These are phyloP conservation scores for Neogobius melanostomus DNA, from an alignment of 2,113 vertebrate species.

Conservation along the genomic window DNA sequence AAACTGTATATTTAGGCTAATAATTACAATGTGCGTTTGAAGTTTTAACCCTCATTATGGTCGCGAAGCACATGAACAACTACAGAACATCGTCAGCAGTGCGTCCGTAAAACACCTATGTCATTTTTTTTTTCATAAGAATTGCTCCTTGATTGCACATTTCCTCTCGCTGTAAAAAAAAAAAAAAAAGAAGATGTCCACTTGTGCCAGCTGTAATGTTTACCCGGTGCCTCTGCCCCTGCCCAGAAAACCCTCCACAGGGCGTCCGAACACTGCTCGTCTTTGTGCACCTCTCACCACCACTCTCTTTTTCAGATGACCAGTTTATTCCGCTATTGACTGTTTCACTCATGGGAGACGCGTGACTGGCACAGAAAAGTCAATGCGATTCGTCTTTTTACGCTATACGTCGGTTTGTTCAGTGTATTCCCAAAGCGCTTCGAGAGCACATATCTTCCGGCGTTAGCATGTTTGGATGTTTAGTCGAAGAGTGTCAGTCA, in stretches of 20 bases:
- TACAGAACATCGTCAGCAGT: background rate
- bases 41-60: background rate
- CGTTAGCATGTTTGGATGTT: no score
- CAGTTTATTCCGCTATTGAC: conserved; percentile 45
- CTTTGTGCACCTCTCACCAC: conserved; percentile 51
- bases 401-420: background rate
- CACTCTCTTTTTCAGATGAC: conserved; percentile 49
- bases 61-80: background rate
- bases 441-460: background rate
- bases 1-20: background rate
- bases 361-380: conserved; percentile 18
- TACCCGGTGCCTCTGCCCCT: conserved; percentile 39
- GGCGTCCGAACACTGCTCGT: conserved; percentile 47
- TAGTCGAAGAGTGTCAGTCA: no score
- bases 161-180: background rate
- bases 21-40: no score
- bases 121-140: background rate
- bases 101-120: background rate
- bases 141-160: conserved; percentile 19
- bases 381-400: background rate
- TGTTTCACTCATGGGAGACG: conserved; percentile 24
- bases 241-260: conserved; percentile 25
- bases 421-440: background rate
- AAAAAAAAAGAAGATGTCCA: background rate
- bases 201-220: conserved; percentile 44